These are phyloP conservation scores for Ctena decussata DNA, from an alignment of 2,888 invertebrate genomes.

Conservation along the genomic window DNA sequence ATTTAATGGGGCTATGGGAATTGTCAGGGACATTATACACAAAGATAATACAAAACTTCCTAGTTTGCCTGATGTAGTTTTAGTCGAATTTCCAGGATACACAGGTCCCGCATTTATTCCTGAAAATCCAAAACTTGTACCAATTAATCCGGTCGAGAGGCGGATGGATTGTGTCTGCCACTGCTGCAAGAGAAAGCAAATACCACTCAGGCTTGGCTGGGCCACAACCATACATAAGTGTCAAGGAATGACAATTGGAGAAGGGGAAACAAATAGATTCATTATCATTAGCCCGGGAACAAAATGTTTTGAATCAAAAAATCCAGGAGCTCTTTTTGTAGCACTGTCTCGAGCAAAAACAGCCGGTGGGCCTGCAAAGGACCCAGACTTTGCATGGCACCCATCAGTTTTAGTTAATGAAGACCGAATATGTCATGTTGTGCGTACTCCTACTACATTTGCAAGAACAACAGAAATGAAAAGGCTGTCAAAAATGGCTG, in stretches of 20 bases:
- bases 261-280: no score
- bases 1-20: slow-evolving; percentile 60
- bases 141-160: slow-evolving; percentile 40
- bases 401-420: not conserved
- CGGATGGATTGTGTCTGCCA: slow-evolving; percentile 51
- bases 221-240: no score
- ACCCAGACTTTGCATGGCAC: not conserved
- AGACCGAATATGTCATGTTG: not conserved
- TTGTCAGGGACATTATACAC: slow-evolving; percentile 56
- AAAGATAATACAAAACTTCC: slow-evolving; percentile 22
- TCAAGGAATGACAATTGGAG: no score
- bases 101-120: slow-evolving; percentile 45
- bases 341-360: no score
- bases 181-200: slow-evolving; percentile 34
- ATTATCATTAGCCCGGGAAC: slow-evolving; percentile 27
- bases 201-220: no score
- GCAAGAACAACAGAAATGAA: not conserved
- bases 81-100: slow-evolving; percentile 58
- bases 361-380: no score
- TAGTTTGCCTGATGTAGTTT: slow-evolving; percentile 59
- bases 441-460: not conserved
- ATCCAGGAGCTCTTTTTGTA: no score
- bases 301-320: no score
- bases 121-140: slow-evolving; percentile 32
- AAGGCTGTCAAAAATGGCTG: not conserved